Conservation (phyloP, 2,888 invertebrate species). For the Dicycla oo region DNA sequence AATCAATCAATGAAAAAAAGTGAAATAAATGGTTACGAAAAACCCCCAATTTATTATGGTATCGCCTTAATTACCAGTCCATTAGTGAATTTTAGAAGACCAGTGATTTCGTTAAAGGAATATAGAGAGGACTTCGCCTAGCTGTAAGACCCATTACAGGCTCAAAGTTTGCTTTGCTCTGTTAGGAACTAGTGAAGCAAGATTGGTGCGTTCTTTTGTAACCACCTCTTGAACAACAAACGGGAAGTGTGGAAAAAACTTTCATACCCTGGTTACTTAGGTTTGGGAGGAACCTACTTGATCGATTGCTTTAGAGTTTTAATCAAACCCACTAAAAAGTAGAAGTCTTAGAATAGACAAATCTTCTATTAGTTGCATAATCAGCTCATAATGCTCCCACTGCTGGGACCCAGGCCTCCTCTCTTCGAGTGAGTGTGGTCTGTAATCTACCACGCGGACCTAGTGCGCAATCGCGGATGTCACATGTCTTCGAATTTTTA, state of each 20-base stretch:
- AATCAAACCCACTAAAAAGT: background rate
- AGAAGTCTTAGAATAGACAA: background rate
- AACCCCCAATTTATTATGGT: too few relatives aligned
- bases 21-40: too few relatives aligned
- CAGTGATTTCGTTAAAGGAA: background rate
- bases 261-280: background rate
- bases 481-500: too few relatives aligned
- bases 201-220: background rate
- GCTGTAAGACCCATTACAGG: background rate
- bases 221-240: background rate
- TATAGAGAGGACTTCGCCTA: background rate
- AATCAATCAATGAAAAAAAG: too few relatives aligned
- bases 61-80: background rate
- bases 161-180: background rate
- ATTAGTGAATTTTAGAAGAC: background rate
- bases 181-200: background rate
- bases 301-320: background rate
- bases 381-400: too few relatives aligned
- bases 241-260: background rate
- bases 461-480: too few relatives aligned
- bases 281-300: background rate
- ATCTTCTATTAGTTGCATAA: conserved; percentile 3
- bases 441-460: too few relatives aligned
- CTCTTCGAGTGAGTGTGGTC: too few relatives aligned
- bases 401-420: too few relatives aligned